Conservation (phyloP, 2,888 invertebrate genomes). For the Lamellibrachia columna region DNA sequence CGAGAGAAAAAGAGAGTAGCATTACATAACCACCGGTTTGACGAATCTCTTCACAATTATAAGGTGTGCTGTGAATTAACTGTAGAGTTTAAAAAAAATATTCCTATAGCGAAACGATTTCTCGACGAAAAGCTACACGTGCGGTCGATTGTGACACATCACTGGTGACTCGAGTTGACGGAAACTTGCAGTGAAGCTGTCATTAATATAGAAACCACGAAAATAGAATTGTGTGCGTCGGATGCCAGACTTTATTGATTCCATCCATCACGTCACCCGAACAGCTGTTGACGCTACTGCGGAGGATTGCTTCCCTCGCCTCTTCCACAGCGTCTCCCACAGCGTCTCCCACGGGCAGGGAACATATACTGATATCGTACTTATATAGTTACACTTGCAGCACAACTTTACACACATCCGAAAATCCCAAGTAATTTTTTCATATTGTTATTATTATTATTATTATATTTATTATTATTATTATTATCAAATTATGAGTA, state of each 20-base stretch:
- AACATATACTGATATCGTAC: too few relatives aligned
- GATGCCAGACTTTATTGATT: neutral
- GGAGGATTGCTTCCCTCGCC: neutral
- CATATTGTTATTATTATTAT: too few relatives aligned
- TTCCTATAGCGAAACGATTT: neutral
- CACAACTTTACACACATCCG: too few relatives aligned
- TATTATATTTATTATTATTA: too few relatives aligned
- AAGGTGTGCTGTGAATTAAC: neutral
- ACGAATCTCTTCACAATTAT: neutral
- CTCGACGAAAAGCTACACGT: neutral
- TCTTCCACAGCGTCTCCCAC: neutral
- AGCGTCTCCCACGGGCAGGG: neutral
- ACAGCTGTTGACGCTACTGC: neutral
- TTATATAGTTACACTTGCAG: too few relatives aligned
- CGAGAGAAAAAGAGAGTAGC: too few relatives aligned
- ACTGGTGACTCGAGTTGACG: neutral
- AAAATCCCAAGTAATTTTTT: too few relatives aligned
- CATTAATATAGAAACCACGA: neutral
- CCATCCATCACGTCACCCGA: neutral
- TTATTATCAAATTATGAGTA: too few relatives aligned
- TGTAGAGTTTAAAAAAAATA: neutral
- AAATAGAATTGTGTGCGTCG: neutral
- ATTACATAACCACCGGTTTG: neutral
- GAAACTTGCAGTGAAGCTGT: neutral
- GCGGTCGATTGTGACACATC: conserved; percentile 9